Evolutionary conservation across 2,113 vertebrate species (phyloP).

Genomic region (Oxyura jamaicensis): DNA sequence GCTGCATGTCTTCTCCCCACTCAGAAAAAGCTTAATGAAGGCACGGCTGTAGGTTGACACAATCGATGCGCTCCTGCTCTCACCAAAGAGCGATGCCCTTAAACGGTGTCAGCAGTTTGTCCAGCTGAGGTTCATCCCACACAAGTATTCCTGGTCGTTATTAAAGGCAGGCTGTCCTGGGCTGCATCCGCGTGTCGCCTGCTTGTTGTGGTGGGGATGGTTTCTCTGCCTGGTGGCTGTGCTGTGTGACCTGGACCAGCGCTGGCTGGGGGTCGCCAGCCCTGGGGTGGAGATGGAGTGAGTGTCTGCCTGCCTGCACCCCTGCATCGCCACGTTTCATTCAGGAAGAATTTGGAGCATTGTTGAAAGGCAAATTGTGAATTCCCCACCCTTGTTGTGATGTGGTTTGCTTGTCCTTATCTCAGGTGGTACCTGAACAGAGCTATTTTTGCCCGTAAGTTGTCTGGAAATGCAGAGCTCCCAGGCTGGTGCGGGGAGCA

Average conservation of each 20-base stretch:
- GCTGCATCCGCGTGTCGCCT: rapidly evolving
- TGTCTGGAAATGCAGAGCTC: not conserved
- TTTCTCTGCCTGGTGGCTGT: not conserved
- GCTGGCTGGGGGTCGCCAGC: not conserved
- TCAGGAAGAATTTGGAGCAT: not conserved
- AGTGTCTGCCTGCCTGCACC: not conserved
- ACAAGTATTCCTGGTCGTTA: not conserved
- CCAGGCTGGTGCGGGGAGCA: not conserved
- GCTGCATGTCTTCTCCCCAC: not conserved
- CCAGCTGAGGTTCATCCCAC: not conserved
- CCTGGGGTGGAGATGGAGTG: not conserved
- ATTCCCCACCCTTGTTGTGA: not conserved
- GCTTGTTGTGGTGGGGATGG: not conserved
- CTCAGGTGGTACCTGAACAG: not conserved
- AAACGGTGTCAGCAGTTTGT: not conserved
- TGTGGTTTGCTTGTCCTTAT: not conserved
- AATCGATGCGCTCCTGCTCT: not conserved
- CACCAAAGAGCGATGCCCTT: not conserved
- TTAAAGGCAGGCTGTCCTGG: not conserved
- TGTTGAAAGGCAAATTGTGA: not conserved
- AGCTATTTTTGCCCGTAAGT: not conserved
- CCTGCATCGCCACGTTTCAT: not conserved
- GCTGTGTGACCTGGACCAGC: not conserved
- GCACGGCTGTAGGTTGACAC: not conserved
- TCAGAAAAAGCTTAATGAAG: rapidly evolving